Base-by-base conservation (phyloP, 2,888 invertebrate species). In the Lucinisca nassula region DNA sequence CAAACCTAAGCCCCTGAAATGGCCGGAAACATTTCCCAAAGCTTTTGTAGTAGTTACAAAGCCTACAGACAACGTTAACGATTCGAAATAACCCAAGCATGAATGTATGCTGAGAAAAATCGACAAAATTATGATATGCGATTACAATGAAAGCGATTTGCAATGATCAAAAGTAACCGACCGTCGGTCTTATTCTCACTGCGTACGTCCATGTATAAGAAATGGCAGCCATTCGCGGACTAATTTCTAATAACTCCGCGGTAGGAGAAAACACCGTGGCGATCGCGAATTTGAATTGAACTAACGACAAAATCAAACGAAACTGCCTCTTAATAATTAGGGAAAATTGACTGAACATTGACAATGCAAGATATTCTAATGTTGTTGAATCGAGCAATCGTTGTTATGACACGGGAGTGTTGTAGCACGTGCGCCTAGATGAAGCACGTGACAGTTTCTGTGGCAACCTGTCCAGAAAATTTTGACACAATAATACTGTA, bases 301-400 rank as follows among this genome's bases (percentile, higher is more conserved):
- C 38, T 35, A 45, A 74, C 24, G 45, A 45, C 74, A 24, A 74
- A 74, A 74, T 74, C 74, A 74, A 74, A 74, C 40, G 45, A 74
- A 74, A 74, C 30, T 74, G 74, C 74, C 74, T 67, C 32, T 67
- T 35, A 51, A 74, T 87, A 89, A 89, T 89, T 87, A 87, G 77
- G 75, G 89, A 89, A 89, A 87, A 89, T 87, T 85, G 89, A 87
- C 77, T 86, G 89, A 78, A 73, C 87, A 87, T 49, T 79, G 35
- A 89, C 89, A 89, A 89, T 82, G 85, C 82, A 80, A 85, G 83
- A 85, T 87, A 89, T 84, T 87, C 70, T 40, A 24, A 72, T 74
- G 80, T 37, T 49, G 80, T 79, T 55, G 79, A 80, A 83, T 55
- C 58, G 49, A 67, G 51, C 79, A 75, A 78, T 32, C 37, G 84